Evolutionary conservation across 2,797 vertebrate species (phyloP).

Genomic region (Gadopsis marmoratus): DNA sequence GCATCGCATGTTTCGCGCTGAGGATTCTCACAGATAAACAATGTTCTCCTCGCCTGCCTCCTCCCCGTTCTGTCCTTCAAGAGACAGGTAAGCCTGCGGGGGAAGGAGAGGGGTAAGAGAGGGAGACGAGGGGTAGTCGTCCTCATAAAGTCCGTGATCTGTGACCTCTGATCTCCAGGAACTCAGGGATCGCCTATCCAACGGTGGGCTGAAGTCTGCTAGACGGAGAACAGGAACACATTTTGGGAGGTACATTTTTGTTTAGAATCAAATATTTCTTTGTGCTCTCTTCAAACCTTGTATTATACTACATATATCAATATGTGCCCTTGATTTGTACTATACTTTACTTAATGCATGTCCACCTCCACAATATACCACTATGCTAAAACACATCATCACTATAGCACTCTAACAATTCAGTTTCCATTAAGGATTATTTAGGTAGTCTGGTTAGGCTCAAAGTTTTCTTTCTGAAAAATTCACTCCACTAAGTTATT

Average conservation of each 20-base stretch:
- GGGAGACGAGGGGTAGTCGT: constrained; percentile 66
- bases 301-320: neutral
- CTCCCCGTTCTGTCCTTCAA: constrained; percentile 80
- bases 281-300: neutral
- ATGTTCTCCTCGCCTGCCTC: constrained; percentile 84
- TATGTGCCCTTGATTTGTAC: neutral
- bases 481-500: too few species aligned
- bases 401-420: neutral
- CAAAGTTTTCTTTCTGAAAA: neutral
- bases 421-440: neutral
- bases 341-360: neutral
- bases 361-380: neutral
- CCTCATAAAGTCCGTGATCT: constrained; percentile 65
- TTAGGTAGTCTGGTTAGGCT: neutral
- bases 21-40: constrained; percentile 79
- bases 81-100: constrained; percentile 73
- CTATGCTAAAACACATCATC: neutral
- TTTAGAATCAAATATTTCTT: too few species aligned
- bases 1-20: neutral
- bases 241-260: too few species aligned
- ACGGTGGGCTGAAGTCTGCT: constrained; percentile 63
- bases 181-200: constrained; percentile 53
- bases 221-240: constrained; percentile 17
- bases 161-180: constrained; percentile 73
- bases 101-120: constrained; percentile 74